A percentile compares a stretch with the other conserved stretches of the same genome.
These are phyloP conservation scores for Acanthosepion pharaonis DNA, from an alignment of 2,888 invertebrate species.

Conservation along the genomic window DNA sequence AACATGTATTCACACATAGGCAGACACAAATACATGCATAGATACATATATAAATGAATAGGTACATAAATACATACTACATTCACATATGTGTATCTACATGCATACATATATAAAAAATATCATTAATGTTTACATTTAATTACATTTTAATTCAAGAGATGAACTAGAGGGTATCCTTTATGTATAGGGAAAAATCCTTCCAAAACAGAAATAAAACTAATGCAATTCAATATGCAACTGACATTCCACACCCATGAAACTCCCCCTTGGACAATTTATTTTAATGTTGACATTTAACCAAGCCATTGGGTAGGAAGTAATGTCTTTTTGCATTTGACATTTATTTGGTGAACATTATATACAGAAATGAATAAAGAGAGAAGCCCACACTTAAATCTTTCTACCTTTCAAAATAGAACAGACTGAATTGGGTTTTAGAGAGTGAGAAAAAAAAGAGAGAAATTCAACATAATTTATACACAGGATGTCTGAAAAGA, in stretches of 20 bases:
- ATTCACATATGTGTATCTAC: neutral
- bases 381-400: neutral
- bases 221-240: neutral
- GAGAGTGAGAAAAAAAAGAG: neutral
- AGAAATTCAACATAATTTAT: too few relatives aligned
- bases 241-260: neutral
- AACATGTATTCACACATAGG: too few relatives aligned
- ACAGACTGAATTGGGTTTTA: neutral
- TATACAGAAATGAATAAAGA: neutral
- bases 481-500: too few relatives aligned
- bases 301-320: neutral
- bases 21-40: too few relatives aligned
- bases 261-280: neutral
- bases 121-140: too few relatives aligned
- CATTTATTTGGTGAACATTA: neutral
- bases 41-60: too few relatives aligned
- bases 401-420: neutral
- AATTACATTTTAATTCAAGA: too few relatives aligned
- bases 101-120: too few relatives aligned
- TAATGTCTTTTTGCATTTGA: neutral
- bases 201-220: too few relatives aligned
- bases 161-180: too few relatives aligned
- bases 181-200: too few relatives aligned
- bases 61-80: too few relatives aligned
- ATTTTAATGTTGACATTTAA: neutral